These are phyloP conservation scores for Paratilapia polleni DNA, from an alignment of 2,113 vertebrate genomes.

Conservation along the genomic window DNA sequence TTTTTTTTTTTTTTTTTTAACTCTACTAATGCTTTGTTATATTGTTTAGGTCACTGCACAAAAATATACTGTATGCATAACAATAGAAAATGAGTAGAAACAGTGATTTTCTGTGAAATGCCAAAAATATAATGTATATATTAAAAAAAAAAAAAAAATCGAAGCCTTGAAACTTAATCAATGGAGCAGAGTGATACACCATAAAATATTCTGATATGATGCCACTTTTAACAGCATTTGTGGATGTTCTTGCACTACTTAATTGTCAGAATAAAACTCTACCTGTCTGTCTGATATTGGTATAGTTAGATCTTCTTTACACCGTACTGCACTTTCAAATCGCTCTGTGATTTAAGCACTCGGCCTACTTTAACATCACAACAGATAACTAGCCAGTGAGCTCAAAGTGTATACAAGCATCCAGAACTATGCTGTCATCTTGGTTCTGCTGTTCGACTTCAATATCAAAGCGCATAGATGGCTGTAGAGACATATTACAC, in stretches of 20 bases:
- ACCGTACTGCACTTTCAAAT: slow-evolving; percentile 66
- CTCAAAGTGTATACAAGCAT: slow-evolving; percentile 38
- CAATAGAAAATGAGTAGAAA: slow-evolving; percentile 50
- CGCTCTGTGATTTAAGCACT: slow-evolving; percentile 59
- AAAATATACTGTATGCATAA: slow-evolving; percentile 54
- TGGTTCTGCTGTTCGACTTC: slow-evolving; percentile 29
- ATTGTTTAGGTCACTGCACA: slow-evolving; percentile 67
- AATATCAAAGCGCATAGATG: slow-evolving; percentile 34
- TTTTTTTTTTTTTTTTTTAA: neutral
- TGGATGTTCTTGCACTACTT: slow-evolving; percentile 76
- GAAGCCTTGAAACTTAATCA: slow-evolving; percentile 62
- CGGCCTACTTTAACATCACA: slow-evolving; percentile 28
- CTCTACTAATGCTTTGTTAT: slow-evolving; percentile 47
- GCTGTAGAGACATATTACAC: slow-evolving; percentile 41
- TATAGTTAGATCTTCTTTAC: slow-evolving; percentile 59
- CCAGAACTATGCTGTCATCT: slow-evolving; percentile 19
- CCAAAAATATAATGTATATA: slow-evolving; percentile 52
- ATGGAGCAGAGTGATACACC: slow-evolving; percentile 61
- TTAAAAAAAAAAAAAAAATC: slow-evolving; percentile 38
- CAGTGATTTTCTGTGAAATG: slow-evolving; percentile 65
- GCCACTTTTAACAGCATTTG: slow-evolving; percentile 68
- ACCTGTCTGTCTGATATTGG: slow-evolving; percentile 57
- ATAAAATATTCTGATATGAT: slow-evolving; percentile 68
- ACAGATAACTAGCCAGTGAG: slow-evolving; percentile 42
- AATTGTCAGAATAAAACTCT: slow-evolving; percentile 55